Base-by-base conservation (phyloP, 2,888 invertebrate species). In the Aphelenchoides bicaudatus region DNA sequence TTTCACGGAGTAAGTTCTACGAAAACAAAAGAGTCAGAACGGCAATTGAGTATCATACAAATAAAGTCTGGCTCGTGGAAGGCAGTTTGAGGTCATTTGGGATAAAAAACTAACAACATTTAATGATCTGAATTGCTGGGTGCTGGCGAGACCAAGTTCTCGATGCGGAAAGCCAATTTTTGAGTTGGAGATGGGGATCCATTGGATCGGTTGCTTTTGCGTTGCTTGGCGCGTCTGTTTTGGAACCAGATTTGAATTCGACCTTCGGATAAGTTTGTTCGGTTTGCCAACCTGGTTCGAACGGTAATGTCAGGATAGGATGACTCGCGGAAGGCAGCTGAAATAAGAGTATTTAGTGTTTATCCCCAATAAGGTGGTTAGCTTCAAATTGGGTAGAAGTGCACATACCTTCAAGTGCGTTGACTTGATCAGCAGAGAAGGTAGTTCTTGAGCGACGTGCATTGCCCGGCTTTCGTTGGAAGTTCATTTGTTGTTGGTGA, bases 231-330 rank as follows among this genome's bases (percentile, higher is more conserved):
- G 2, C 58, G 58, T 23, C 58, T 39, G 31, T 58, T 58, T 47
- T 58, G 58, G 54, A 58, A 58, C 58, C 58, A 58, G 1, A 58
- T 54, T 39, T 58, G 56, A 23, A 58, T 58, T n/a, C 58, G 58
- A 29, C 46, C 58, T 29, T 58, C 58, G 0, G 54, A 43, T n/a
- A 58, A 29, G 25, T 56, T 58, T 5, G 56, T 58, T 38, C 28
- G 29, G 23, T 25, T n/a, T 6, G 58, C 58, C 21, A 58, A 30
- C 13, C 54, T 34, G 21, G 52, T 54, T 39, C 58, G 39, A 1
- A 37, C 27, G 21, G 31, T 25, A 1, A 58, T 46, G 46, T 58
- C 58, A 13, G 58, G 58, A 28, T 58, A 58, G n/a, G 43, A 47
- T 5, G 43, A 34, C 23, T 28, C 19, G 21, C 46, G 58, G 34